These are phyloP conservation scores for Malurus melanocephalus DNA, from an alignment of 2,113 vertebrate species.

Conservation along the genomic window DNA sequence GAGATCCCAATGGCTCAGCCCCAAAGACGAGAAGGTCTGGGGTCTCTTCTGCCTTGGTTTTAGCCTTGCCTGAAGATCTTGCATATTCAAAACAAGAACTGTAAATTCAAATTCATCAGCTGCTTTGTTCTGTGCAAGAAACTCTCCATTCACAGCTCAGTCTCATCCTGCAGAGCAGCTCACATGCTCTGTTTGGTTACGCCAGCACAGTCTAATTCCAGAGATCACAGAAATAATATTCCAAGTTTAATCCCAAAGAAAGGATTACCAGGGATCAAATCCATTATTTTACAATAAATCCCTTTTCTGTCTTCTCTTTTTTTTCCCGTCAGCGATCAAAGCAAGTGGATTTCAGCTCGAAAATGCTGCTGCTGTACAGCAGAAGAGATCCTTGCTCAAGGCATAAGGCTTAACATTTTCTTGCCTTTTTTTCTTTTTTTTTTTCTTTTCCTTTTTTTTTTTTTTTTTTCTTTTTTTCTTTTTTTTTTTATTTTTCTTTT, in stretches of 20 bases:
- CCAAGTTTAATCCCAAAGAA: slow-evolving; percentile 35
- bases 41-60: not conserved
- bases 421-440: not conserved
- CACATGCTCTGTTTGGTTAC: slow-evolving; percentile 5
- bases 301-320: not conserved
- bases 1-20: rapidly evolving
- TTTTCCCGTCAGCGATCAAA: not conserved
- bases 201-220: slow-evolving; percentile 21
- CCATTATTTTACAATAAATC: slow-evolving; percentile 33
- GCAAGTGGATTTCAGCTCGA: slow-evolving; percentile 13
- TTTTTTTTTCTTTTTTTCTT: too few relatives aligned
- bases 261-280: slow-evolving; percentile 37
- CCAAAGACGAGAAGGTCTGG: not conserved
- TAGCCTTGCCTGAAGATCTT: not conserved
- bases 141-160: slow-evolving; percentile 9
- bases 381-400: slow-evolving; percentile 28
- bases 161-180: slow-evolving; percentile 20
- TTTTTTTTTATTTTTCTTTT: too few relatives aligned
- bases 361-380: not conserved
- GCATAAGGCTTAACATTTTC: not conserved
- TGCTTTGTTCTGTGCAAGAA: slow-evolving; percentile 24
- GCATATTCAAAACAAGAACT: not conserved
- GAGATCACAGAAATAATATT: slow-evolving; percentile 55
- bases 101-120: slow-evolving; percentile 40
- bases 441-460: not conserved